Evolutionary conservation across 2,888 invertebrate genomes (phyloP).

Genomic region (Polylopha cassiicola): DNA sequence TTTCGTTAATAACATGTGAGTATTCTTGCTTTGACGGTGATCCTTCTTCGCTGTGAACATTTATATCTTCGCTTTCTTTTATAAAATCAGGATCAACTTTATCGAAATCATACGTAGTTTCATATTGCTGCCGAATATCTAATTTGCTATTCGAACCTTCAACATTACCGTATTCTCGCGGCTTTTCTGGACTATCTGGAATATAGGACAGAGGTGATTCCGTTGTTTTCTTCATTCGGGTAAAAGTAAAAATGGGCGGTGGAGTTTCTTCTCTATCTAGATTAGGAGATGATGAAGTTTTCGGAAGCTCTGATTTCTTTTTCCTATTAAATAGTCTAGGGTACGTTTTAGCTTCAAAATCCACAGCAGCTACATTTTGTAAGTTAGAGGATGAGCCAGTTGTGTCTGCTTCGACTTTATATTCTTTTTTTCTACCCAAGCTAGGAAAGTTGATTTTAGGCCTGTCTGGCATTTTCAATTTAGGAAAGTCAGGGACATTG

Average conservation of each 20-base stretch:
- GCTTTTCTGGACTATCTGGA: constrained; percentile 60
- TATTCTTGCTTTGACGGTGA: constrained; percentile 67
- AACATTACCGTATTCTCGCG: constrained; percentile 69
- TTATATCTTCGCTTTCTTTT: constrained; percentile 57
- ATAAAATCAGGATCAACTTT: constrained; percentile 77
- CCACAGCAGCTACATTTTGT: constrained; percentile 77
- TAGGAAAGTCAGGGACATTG: constrained; percentile 73
- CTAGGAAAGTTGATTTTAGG: constrained; percentile 81
- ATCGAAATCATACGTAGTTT: constrained; percentile 73
- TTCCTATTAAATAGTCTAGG: constrained; percentile 81
- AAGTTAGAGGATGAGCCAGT: constrained; percentile 56
- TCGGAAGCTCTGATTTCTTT: constrained; percentile 60
- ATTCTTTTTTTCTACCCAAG: constrained; percentile 72
- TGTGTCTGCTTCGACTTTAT: constrained; percentile 51
- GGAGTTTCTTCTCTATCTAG: constrained; percentile 77
- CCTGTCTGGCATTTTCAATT: constrained; percentile 77
- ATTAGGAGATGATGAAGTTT: constrained; percentile 73
- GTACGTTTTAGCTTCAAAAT: constrained; percentile 86
- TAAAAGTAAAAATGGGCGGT: constrained; percentile 79
- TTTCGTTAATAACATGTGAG: constrained; percentile 85
- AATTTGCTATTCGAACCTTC: constrained; percentile 50
- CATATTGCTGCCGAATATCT: constrained; percentile 57
- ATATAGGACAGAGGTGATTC: constrained; percentile 60
- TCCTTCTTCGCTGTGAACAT: constrained; percentile 45
- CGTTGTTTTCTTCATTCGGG: constrained; percentile 79